Base-by-base conservation (phyloP, 2,797 vertebrate genomes). In the Pogoniulus pusillus region DNA sequence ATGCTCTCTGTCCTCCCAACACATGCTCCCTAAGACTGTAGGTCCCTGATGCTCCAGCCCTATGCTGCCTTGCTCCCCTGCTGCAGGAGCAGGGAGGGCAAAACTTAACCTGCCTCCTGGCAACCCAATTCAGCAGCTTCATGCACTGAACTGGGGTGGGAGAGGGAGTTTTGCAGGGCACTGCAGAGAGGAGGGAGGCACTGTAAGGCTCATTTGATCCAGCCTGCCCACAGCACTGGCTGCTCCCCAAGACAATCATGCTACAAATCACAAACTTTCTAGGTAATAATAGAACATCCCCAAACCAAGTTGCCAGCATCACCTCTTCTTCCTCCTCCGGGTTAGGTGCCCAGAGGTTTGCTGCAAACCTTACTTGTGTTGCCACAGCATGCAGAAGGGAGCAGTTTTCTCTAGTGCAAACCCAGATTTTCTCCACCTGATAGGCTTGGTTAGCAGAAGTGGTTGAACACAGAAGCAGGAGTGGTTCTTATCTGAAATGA, bases 61-160 rank as follows among this genome's bases (percentile, higher is more conserved):
- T 26, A 15, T 5, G 1, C 51, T 4, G 3, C 16, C 29, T 65
- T 17, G 5, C 6, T 1, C 0, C 16, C 20, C 1, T 0, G 34
- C 35, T 30, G 30, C 41, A 45, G 57, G 15, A 78, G 29, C 27
- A 51, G 15, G 10, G 29, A 68, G 17, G 6, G 49, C n/a, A 20
- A 59, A 71, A 54, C 45, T 51, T 45, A 24, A 68, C 45, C 22
- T 71, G 58, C 59, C 30, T 53, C 43, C 66, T 74, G 63, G 10
- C 49, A 53, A 11, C 14, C 14, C 39, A 24, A 27, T 55, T 72
- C 23, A 68, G 57, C 10, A 71, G 16, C 57, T 82, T 82, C 6
- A 0, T 24, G 27, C 72, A n/a, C 13, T 2, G 1, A 39, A 57
- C 13, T 2, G 2, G 10, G 5, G 29, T 41, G 20, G 27, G 57